Base-by-base conservation (phyloP, 2,113 vertebrate species). In the Calyptommatus sinebrachiatus region DNA sequence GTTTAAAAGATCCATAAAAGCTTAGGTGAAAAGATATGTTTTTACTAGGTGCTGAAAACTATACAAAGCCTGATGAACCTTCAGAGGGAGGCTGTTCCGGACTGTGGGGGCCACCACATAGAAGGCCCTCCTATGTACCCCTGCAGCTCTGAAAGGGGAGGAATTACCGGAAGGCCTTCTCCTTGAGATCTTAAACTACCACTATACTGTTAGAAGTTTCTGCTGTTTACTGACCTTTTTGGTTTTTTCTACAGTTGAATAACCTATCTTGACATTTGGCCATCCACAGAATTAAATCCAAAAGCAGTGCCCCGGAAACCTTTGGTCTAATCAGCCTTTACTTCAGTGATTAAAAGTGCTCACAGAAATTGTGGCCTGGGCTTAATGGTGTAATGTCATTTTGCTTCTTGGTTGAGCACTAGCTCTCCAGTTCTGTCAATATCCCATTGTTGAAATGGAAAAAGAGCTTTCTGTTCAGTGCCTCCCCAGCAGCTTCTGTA, bases 401-500 rank as follows among this genome's bases (percentile, higher is more conserved):
- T 57, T 70, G 5, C 57, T 48, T 3, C 63, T 66, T 80, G 62
- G n/a, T 80, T 73, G 66, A 80, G 78, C 46, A 73, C 62, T 48
- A 53, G 10, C 14, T 73, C 71, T 80, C 67, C 48, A 67, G 48
- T 57, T 74, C 28, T 28, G 46, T 73, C 79, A 80, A 28, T 80
- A 31, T 16, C 29, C 24, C 63, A 57, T 68, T 73, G 29, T 73
- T 67, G 16, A 16, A 46, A 45, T 28, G 26, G 50, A 57, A 57
- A 77, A 11, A 50, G 75, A 35, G 16, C 9, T 35, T n/a, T 68
- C 29, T 80, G 48, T 41, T 68, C 26, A 12, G 53, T 18, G 14
- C 14, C 8, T 31, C 24, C 28, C 9, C 48, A 45, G 10, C 18
- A 74, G 12, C 65, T 74, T 80, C 50, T 68, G 48, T 2, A 29